A percentile compares a stretch with the other conserved stretches of the same genome.
Evolutionary conservation across 2,888 invertebrate genomes (phyloP).

Genomic region (Anaspis maculata): DNA sequence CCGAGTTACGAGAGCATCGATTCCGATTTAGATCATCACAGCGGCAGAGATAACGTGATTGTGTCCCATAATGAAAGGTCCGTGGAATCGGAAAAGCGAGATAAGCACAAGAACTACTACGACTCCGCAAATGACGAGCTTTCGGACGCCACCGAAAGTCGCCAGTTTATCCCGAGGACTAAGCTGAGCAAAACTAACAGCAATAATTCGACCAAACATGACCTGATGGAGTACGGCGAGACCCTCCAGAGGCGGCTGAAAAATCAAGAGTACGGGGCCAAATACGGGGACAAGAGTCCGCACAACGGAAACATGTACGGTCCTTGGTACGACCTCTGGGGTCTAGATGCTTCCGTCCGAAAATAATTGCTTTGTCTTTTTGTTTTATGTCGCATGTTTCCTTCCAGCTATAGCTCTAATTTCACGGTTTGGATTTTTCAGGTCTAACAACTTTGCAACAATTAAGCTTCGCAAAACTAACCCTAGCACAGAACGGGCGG

Average conservation of each 20-base stretch:
- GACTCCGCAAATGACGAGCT: constrained; percentile 38
- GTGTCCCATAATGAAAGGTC: constrained; percentile 10
- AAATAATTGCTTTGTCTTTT: constrained; percentile 21
- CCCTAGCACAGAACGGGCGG: constrained; percentile 73
- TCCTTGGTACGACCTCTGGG: constrained; percentile 87
- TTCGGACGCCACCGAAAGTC: constrained; percentile 41
- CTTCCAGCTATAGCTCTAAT: constrained; percentile 4
- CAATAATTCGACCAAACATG: constrained; percentile 34
- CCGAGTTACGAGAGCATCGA: constrained; percentile 39
- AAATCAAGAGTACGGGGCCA: constrained; percentile 36
- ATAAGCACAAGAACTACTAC: constrained; percentile 30
- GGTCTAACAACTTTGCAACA: constrained; percentile 80
- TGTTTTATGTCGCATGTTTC: constrained; percentile 4
- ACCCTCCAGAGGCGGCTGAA: constrained; percentile 41
- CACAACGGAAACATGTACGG: constrained; percentile 68
- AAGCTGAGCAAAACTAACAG: constrained; percentile 55
- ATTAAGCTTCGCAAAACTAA: constrained; percentile 82
- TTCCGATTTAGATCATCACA: constrained; percentile 28
- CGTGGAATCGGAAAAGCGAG: constrained; percentile 25
- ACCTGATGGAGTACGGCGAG: constrained; percentile 41
- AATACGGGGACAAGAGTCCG: constrained; percentile 44
- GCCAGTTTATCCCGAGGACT: constrained; percentile 60
- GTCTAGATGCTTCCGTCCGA: constrained; percentile 57
- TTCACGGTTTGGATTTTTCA: constrained; percentile 42
- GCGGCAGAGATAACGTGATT: constrained; percentile 17